Percentiles rank a stretch among this genome's conserved stretches.
Conservation (phyloP, 2,888 invertebrate genomes). For the Baccha elongata region DNA sequence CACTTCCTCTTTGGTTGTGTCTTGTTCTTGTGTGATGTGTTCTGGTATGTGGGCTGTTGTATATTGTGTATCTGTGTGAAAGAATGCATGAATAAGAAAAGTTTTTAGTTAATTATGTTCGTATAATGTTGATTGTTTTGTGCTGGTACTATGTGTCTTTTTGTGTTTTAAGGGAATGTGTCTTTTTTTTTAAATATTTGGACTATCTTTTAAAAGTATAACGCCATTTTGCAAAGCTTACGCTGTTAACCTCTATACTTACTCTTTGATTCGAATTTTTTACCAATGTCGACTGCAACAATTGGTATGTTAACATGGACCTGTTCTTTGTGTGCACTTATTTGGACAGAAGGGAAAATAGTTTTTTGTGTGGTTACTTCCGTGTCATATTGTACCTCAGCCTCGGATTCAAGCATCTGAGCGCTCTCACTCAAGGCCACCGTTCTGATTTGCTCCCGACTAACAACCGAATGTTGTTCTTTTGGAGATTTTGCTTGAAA, state of each 20-base stretch:
- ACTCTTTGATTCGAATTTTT: conserved; percentile 63
- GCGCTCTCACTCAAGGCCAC: conserved; percentile 60
- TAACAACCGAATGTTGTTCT: conserved; percentile 48
- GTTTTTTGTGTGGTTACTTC: conserved; percentile 23
- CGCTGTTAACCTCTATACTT: conserved; percentile 75
- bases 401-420: conserved; percentile 53
- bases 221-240: conserved; percentile 79
- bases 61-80: conserved; percentile 80
- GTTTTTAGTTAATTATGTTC: conserved; percentile 28
- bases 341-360: conserved; percentile 5
- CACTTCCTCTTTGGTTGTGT: conserved; percentile 77
- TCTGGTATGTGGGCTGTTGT: conserved; percentile 79
- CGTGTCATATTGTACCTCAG: conserved; percentile 31
- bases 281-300: conserved; percentile 58
- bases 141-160: conserved; percentile 73
- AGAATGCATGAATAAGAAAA: conserved; percentile 75
- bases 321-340: conserved; percentile 31
- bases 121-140: conserved; percentile 56
- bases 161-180: too few relatives aligned
- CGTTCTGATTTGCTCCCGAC: conserved; percentile 56
- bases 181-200: too few relatives aligned
- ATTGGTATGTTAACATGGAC: conserved; percentile 42
- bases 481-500: conserved; percentile 50
- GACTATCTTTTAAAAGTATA: conserved; percentile 78
- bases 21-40: conserved; percentile 81